A percentile compares a stretch with the other conserved stretches of the same genome.
These are phyloP conservation scores for Colinus virginianus DNA, from an alignment of 2,113 vertebrate genomes.

Conservation along the genomic window DNA sequence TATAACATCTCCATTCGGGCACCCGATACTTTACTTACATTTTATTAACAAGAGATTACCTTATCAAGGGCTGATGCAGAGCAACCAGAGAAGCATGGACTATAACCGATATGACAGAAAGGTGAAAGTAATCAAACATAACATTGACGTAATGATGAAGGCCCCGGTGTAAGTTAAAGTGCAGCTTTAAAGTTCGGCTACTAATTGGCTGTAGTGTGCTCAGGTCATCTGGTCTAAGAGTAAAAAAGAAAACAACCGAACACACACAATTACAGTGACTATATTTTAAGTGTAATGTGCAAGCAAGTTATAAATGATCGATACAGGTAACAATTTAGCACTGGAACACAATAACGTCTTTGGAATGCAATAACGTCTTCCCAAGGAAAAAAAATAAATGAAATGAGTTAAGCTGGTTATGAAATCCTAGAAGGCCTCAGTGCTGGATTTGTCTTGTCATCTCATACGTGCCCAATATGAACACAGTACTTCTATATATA, in stretches of 20 bases:
- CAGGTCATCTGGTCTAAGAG: constrained; percentile 89
- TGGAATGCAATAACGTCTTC: background rate
- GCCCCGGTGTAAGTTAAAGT: constrained; percentile 94
- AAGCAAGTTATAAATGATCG: background rate
- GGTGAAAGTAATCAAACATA: constrained; percentile 99
- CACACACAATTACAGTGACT: background rate
- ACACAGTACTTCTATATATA: background rate
- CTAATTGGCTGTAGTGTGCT: constrained; percentile 94
- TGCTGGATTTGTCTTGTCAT: background rate
- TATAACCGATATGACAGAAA: constrained; percentile 93
- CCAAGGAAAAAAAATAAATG: background rate
- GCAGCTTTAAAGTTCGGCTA: constrained; percentile 93
- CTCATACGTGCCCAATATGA: background rate
- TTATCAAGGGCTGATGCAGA: constrained; percentile 96
- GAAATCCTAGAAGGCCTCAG: background rate
- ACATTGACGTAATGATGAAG: constrained; percentile 97
- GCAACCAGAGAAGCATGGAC: constrained; percentile 96
- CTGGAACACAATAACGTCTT: background rate
- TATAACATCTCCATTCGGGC: background rate
- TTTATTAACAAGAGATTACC: constrained; percentile 77
- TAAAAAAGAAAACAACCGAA: background rate
- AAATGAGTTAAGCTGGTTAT: background rate
- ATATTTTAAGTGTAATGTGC: background rate
- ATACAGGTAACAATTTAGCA: background rate
- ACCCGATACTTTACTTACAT: background rate